Base-by-base conservation (phyloP, 2,113 vertebrate genomes). In the Zeus faber region DNA sequence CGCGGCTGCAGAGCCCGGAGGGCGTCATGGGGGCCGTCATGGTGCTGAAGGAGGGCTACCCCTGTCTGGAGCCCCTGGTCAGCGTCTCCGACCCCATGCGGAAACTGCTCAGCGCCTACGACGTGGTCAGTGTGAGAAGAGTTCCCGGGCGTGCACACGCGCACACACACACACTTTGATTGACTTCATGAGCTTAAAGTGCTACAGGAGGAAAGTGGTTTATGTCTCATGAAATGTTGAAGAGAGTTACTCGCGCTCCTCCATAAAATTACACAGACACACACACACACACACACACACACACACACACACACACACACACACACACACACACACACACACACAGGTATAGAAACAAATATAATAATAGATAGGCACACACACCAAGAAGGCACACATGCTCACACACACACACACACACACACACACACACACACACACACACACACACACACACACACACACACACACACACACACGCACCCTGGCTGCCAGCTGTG, bases 61-160 rank as follows among this genome's bases (percentile, higher is more conserved):
- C 97, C 0, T 92, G 88, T 75, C 86, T 99, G 63, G 97, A 99
- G 82, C 79, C 94, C 2, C 67, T 91, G 67, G 87, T 90, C 17
- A 70, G 72, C 22, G 47, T 94, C 55, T 88, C 92, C 0, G 97
- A 99, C 0, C 77, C 91, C 54, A 94, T 93, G 49, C 94, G 93
- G 22, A 99, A 95, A 73, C 84, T 97, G 62, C 89, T 99, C 55
- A 78, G 87, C 1, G 92, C 93, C 0, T 99, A 97, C 1, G 93
- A 98, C 62, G 85, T 90, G 90, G 97, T 99, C 79, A 82, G 91
- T 25, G 51, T 22, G 24, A 23, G 26, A 23, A 48, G 48, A n/a
- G 18, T 5, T n/a, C n/a, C n/a, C 4, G 8, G 6, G 40, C 21
- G 31, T n/a, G 9, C 17, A 18, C 40, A 18, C 44, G 25, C 18